Evolutionary conservation across 2,888 invertebrate genomes (phyloP).

Genomic region (Calameuta filiformis): DNA sequence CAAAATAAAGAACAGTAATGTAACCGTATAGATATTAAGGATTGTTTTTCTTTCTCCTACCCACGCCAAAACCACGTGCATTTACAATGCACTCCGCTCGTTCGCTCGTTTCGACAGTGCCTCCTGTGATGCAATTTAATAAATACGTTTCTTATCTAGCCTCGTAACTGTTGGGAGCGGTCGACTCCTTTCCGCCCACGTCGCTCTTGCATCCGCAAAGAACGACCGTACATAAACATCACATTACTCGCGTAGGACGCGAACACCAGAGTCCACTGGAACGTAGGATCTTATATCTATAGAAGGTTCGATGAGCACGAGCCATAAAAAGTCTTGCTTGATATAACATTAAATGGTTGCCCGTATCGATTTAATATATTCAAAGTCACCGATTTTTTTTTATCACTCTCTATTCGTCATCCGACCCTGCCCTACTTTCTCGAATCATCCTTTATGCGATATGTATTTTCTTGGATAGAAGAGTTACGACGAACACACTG

Average conservation of each 20-base stretch:
- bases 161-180: not conserved
- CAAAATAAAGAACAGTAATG: not conserved
- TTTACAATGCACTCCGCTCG: not conserved
- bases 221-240: not conserved
- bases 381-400: not conserved
- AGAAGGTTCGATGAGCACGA: not conserved
- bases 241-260: not conserved
- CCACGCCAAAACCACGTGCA: not conserved
- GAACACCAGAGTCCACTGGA: not conserved
- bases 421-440: not conserved
- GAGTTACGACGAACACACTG: not conserved
- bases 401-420: not conserved
- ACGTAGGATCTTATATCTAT: not conserved
- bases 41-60: not conserved
- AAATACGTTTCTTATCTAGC: not conserved
- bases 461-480: not conserved
- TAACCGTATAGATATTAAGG: not conserved
- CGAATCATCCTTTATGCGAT: not conserved
- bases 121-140: not conserved
- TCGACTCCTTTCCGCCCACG: not conserved
- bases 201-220: not conserved
- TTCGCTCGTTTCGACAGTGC: not conserved
- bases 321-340: not conserved
- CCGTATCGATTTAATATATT: not conserved
- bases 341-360: not conserved